Evolutionary conservation across 2,797 vertebrate species (phyloP), one percentile per base, ranked within the genome.

Genomic region (Molossus molossus): DNA sequence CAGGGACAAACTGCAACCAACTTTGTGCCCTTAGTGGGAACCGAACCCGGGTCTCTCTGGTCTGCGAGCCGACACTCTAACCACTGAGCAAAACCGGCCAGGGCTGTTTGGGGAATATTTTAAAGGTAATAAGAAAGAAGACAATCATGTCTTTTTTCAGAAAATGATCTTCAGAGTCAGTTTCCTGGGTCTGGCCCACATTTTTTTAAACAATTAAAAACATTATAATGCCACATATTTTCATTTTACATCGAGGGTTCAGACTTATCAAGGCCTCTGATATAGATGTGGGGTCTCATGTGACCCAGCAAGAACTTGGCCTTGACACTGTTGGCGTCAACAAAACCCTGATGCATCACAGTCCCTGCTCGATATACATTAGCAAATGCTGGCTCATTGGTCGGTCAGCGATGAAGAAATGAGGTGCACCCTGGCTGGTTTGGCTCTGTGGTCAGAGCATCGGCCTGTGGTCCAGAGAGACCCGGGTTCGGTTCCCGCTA

Each of bases 91-190:
- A 45, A 45, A 45, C 40, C 40, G 3, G 40, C 40, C 40, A 45
- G 40, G 40, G 40, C 40, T 94, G 21, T 94, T 79, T 25, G n/a
- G 87, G 70, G 58, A 94, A 73, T 87, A 87, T 64, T 95, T 96
- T 94, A 96, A 90, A 96, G 65, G 83, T 91, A 94, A 58, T 29
- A 91, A 90, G 37, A 86, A 87, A 76, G 58, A 92, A 86, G 27
- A 50, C 45, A 72, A 27, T 90, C 21, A 14, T 50, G 80, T 21
- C 23, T 91, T 94, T 82, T 70, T 87, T 82, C 60, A 69, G 76
- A 25, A 80, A 96, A 87, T 79, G 29, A 90, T 82, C n/a, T 89
- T 87, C 75, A 89, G 84, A 94, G 67, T 72, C 27, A 40, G n/a
- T 91, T 79, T 93, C 64, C 67, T 27, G 21, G 20, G 3, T 69